Percentiles rank a stretch among this genome's conserved stretches.
Evolutionary conservation across 2,888 invertebrate species (phyloP).

Genomic region (Deroplatys truncata): DNA sequence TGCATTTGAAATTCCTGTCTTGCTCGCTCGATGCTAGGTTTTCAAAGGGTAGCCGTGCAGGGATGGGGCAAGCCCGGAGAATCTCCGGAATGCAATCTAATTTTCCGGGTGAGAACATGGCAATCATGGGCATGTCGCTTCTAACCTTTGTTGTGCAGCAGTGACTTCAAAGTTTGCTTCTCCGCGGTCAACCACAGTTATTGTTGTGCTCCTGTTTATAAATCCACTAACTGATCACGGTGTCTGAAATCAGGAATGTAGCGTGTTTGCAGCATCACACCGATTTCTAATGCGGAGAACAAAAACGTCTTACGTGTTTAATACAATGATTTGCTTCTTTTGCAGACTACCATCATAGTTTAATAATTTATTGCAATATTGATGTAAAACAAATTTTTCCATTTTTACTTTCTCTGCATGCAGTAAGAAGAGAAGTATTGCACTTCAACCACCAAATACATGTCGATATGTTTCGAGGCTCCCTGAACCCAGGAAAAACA

Average conservation of each 20-base stretch:
- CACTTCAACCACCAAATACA: too few species aligned
- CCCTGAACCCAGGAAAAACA: too few species aligned
- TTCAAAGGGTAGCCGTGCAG: neutral
- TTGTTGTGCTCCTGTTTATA: neutral
- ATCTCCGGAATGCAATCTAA: slow-evolving; percentile 26
- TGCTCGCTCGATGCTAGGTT: neutral
- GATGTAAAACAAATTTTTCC: too few species aligned
- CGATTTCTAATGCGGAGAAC: neutral
- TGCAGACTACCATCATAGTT: too few species aligned
- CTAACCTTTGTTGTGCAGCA: neutral
- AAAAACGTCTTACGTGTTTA: too few species aligned
- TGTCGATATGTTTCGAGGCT: too few species aligned
- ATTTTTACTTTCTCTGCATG: too few species aligned
- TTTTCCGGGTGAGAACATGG: slow-evolving; percentile 27
- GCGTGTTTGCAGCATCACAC: neutral
- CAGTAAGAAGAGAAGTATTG: too few species aligned
- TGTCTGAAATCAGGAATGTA: neutral
- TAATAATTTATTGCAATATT: too few species aligned
- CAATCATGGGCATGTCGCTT: slow-evolving; percentile 13
- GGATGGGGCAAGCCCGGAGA: neutral
- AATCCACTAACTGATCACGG: neutral
- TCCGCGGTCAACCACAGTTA: neutral
- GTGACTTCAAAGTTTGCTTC: neutral
- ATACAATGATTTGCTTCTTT: too few species aligned
- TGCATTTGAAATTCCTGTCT: neutral